Percentiles rank a stretch among this genome's conserved stretches.
Evolutionary conservation across 2,888 invertebrate species (phyloP).

Genomic region (Galerucella nymphaeae): DNA sequence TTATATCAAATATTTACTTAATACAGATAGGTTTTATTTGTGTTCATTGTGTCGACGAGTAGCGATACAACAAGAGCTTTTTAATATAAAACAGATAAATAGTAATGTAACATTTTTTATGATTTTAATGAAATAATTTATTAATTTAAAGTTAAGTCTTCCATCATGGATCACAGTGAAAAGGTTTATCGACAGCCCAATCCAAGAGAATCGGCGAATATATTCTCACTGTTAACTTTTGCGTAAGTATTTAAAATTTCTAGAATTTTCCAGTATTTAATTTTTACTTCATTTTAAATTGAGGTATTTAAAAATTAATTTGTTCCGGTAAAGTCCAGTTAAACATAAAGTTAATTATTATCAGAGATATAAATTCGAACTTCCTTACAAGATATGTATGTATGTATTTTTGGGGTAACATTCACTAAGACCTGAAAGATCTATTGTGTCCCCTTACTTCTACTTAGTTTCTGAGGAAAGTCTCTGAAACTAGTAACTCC

Average conservation of each 20-base stretch:
- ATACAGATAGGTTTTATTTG: not conserved
- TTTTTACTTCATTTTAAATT: not conserved
- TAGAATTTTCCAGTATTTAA: not conserved
- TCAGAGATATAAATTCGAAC: too few species aligned
- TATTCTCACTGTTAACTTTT: constrained; percentile 51
- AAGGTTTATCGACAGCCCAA: constrained; percentile 45
- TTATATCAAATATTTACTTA: constrained; percentile 5
- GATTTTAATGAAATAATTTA: not conserved
- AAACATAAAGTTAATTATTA: too few species aligned
- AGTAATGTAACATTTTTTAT: not conserved
- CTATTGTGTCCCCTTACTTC: too few species aligned
- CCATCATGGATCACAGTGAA: constrained; percentile 51
- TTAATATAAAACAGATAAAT: not conserved
- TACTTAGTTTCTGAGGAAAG: too few species aligned
- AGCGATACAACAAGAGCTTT: not conserved
- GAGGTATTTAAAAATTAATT: too few species aligned
- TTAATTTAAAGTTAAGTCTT: not conserved
- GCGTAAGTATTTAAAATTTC: constrained; percentile 46
- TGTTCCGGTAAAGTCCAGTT: too few species aligned
- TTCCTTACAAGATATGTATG: too few species aligned
- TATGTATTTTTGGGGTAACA: too few species aligned
- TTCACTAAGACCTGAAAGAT: too few species aligned
- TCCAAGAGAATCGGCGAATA: constrained; percentile 51
- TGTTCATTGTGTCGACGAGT: not conserved
- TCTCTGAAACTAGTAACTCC: too few species aligned